A percentile compares a stretch with the other conserved stretches of the same genome.
Evolutionary conservation across 2,888 invertebrate genomes (phyloP).

Genomic region (Leptopilina syphax): DNA sequence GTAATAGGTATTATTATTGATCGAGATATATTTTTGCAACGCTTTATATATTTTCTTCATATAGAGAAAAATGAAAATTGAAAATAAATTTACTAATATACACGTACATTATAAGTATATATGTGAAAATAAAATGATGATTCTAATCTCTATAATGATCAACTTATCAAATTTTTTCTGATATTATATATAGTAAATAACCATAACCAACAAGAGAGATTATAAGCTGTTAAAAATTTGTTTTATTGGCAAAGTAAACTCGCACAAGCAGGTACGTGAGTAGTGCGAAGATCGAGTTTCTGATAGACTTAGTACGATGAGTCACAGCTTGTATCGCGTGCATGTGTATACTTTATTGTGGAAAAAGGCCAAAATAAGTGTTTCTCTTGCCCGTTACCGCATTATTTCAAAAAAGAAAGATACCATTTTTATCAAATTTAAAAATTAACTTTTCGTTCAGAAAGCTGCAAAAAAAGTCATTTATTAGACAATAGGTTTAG

Average conservation of each 20-base stretch:
- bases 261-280: not conserved
- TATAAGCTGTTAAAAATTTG: conserved; percentile 1
- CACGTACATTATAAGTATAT: too few species aligned
- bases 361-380: not conserved
- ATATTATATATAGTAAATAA: not conserved
- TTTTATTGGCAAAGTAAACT: conserved; percentile 14
- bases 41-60: not conserved
- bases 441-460: too few species aligned
- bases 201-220: not conserved
- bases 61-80: too few species aligned
- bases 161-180: too few species aligned
- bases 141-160: too few species aligned
- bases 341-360: not conserved
- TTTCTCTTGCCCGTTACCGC: not conserved
- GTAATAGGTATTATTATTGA: not conserved
- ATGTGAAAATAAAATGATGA: too few species aligned
- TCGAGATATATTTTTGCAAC: not conserved
- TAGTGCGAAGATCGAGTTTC: conserved; percentile 7
- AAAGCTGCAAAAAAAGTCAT: too few species aligned
- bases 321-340: conserved; percentile 11
- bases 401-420: not conserved
- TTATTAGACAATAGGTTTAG: too few species aligned
- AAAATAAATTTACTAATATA: too few species aligned
- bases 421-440: too few species aligned
- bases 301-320: conserved; percentile 19